Conservation (phyloP, 2,888 invertebrate species). For the Acanthosepion lycidas region DNA sequence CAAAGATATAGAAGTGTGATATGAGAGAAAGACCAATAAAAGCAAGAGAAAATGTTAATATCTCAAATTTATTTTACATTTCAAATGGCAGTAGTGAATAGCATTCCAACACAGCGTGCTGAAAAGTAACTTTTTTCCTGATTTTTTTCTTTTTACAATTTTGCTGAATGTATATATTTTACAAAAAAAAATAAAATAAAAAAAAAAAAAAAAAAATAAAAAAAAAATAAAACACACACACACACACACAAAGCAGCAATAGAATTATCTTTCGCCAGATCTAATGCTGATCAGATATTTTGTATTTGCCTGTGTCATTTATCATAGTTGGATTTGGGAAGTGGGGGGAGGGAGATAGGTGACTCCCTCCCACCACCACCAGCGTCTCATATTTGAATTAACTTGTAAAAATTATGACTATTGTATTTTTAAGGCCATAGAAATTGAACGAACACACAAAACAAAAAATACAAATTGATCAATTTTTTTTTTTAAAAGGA, state of each 20-base stretch:
- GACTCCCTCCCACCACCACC: too few species aligned
- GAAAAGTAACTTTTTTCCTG: neutral
- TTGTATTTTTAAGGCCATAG: neutral
- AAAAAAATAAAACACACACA: neutral
- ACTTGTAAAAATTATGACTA: neutral
- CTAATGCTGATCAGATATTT: neutral
- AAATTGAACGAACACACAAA: neutral
- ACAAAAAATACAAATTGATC: too few species aligned
- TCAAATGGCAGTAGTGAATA: neutral
- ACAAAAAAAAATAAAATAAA: neutral
- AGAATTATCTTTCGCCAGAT: neutral
- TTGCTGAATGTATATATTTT: too few species aligned
- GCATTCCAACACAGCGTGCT: neutral
- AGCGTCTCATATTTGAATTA: neutral
- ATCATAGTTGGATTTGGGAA: too few species aligned
- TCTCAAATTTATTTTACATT: constrained; percentile 24
- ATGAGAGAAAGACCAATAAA: neutral
- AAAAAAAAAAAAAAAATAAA: neutral
- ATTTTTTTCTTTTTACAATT: neutral
- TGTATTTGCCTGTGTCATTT: neutral
- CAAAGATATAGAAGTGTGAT: too few species aligned
- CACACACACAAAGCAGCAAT: neutral
- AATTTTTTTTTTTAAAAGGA: too few species aligned
- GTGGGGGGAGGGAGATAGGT: neutral
- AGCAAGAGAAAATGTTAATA: constrained; percentile 3